phyloP scores from a whole-genome alignment of 2,113 vertebrate genomes.

The Seriola aureovittata region DNA sequence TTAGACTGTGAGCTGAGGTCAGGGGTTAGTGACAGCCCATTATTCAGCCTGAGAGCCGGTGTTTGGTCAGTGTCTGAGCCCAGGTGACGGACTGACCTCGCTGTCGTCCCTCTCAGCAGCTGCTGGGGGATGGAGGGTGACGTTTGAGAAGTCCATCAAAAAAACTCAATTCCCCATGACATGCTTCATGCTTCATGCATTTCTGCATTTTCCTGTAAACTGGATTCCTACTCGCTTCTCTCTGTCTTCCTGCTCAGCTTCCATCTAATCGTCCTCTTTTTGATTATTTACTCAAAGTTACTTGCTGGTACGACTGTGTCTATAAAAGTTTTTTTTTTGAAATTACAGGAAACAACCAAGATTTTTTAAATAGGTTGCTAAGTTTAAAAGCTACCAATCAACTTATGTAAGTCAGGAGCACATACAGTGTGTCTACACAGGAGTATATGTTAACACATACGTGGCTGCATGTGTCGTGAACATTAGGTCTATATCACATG shows the following conservation, averaged over 20 bases:
- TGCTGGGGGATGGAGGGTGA: constrained; percentile 61
- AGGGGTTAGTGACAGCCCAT: constrained; percentile 79
- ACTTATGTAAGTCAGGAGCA: too few relatives aligned
- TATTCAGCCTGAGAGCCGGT: constrained; percentile 78
- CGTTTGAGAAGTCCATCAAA: constrained; percentile 45
- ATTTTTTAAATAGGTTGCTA: background rate
- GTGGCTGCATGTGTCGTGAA: too few relatives aligned
- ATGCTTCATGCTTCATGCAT: constrained; percentile 5
- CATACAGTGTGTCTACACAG: too few relatives aligned
- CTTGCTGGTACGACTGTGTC: background rate
- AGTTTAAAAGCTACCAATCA: background rate
- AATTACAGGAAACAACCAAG: background rate
- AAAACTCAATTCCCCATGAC: constrained; percentile 31
- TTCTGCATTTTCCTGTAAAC: background rate
- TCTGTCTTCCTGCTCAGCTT: background rate
- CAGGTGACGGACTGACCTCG: constrained; percentile 70
- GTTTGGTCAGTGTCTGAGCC: constrained; percentile 70
- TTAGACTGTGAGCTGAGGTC: constrained; percentile 75
- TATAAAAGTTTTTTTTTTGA: background rate
- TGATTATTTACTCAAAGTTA: background rate
- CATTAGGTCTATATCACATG: too few relatives aligned
- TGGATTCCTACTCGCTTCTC: background rate
- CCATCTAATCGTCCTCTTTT: background rate
- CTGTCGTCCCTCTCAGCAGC: constrained; percentile 70
- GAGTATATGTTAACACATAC: too few relatives aligned